Percentiles rank a stretch among this genome's conserved stretches.
Evolutionary conservation across 2,888 invertebrate genomes (phyloP).

Genomic region (Caenorhabditis plicata): DNA sequence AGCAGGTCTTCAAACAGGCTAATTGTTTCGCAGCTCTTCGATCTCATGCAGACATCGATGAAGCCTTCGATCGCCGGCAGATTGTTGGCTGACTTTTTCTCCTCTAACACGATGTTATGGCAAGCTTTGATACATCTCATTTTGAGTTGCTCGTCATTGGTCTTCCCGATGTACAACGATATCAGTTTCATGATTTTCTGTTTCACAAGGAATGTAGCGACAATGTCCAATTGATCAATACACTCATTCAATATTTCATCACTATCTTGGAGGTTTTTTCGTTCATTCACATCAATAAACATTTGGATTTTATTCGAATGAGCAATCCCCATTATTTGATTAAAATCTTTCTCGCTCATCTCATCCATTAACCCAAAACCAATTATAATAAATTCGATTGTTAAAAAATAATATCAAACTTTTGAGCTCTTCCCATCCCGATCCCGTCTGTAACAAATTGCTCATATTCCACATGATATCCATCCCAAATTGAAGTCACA

Average conservation of each 20-base stretch:
- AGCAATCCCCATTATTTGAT: slow-evolving; percentile 8
- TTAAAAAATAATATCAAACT: slow-evolving; percentile 6
- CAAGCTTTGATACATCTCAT: slow-evolving; percentile 12
- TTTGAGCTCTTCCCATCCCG: slow-evolving; percentile 8
- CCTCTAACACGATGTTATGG: slow-evolving; percentile 39
- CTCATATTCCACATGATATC: too few relatives aligned
- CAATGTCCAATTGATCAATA: slow-evolving; percentile 32
- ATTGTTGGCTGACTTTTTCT: slow-evolving; percentile 45
- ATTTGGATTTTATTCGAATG: background rate
- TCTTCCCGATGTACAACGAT: slow-evolving; percentile 3
- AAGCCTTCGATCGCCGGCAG: slow-evolving; percentile 36
- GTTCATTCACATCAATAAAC: too few relatives aligned
- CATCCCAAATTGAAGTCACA: too few relatives aligned
- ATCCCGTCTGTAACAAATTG: too few relatives aligned
- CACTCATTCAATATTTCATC: slow-evolving; percentile 13
- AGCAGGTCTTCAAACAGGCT: slow-evolving; percentile 17
- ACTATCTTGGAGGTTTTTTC: too few relatives aligned
- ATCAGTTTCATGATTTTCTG: slow-evolving; percentile 21
- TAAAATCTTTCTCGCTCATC: slow-evolving; percentile 25
- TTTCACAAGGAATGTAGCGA: slow-evolving; percentile 31
- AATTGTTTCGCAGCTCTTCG: slow-evolving; percentile 4
- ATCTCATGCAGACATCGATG: slow-evolving; percentile 18
- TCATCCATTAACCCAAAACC: slow-evolving; percentile 11
- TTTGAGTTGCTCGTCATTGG: background rate
- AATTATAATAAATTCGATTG: too few relatives aligned